Base-by-base conservation (phyloP, 2,113 vertebrate genomes). In the Pteruthius melanotis region DNA sequence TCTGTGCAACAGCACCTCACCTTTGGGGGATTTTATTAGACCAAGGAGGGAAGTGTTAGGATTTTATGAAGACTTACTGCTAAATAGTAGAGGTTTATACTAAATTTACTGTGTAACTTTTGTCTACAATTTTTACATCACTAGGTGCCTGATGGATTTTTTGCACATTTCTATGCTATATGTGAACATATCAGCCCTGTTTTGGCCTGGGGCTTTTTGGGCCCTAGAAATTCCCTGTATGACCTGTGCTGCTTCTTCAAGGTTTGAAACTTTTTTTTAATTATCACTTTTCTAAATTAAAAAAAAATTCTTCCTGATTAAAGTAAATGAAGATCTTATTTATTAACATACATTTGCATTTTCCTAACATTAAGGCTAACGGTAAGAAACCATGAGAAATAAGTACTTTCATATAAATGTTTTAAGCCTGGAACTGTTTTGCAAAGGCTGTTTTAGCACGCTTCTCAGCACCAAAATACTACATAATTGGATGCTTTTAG, bases 161-260 rank as follows among this genome's bases (percentile, higher is more conserved):
- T 99, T 86, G 98, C 99, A 57, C 99, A 99, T 94, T 99, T 99
- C 97, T 99, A 99, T 91, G 95, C 98, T 4, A 97, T 99, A 95
- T 99, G 99, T 97, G 99, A 99, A 86, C 99, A 99, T 54, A 98
- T 99, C 90, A 99, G 99, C 82, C 99, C 99, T 7, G 98, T 99
- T 40, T 97, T 99, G 95, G 99, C 99, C 0, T 99, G 99, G 99
- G 99, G 99, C 27, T 99, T 99, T 95, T 97, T 99, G 93, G 99
- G 99, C 10, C 99, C 99, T 44, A 99, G 98, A 96, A 99, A 98
- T 95, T 98, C 99, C 77, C 98, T 99, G 44, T 98, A 99, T 47
- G 99, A 99, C 91, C 97, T 99, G 85, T 99, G 99, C 98, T 98
- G 98, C 97, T 99, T 99, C 97, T 99, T 99, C 93, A 99, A 99